A percentile compares a stretch with the other conserved stretches of the same genome.
Conservation (phyloP, 2,888 invertebrate species). For the Zootermopsis nevadensis region DNA sequence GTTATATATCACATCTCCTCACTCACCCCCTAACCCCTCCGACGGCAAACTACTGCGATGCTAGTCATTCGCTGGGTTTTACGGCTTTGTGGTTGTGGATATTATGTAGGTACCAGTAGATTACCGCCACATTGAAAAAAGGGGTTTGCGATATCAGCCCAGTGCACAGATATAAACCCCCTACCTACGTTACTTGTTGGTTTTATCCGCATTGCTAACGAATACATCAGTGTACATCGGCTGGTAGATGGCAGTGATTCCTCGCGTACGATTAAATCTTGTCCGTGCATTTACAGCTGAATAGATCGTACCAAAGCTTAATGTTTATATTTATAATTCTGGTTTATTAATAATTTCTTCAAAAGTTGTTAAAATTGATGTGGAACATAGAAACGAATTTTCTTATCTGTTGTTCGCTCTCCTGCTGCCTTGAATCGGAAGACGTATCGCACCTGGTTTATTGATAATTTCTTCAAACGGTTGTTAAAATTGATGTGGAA, state of each 20-base stretch:
- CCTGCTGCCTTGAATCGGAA: too few species aligned
- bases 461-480: too few species aligned
- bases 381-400: not conserved
- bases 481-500: too few species aligned
- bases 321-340: not conserved
- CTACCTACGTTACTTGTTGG: conserved; percentile 3
- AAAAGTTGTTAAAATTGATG: not conserved
- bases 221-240: not conserved
- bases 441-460: too few species aligned
- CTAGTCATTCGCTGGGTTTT: conserved; percentile 21
- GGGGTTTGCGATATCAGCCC: not conserved
- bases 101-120: conserved; percentile 26
- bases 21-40: not conserved
- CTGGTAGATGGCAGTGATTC: not conserved
- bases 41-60: not conserved
- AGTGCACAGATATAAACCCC: not conserved
- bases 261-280: not conserved
- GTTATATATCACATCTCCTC: conserved; percentile 31
- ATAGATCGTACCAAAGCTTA: not conserved
- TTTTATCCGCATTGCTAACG: conserved; percentile 17
- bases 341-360: not conserved
- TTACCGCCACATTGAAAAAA: conserved; percentile 29
- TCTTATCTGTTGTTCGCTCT: too few species aligned
- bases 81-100: conserved; percentile 10
- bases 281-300: not conserved